Evolutionary conservation across 2,113 vertebrate genomes (phyloP), one percentile per base, ranked within the genome.

Genomic region (Oryzias celebensis): DNA sequence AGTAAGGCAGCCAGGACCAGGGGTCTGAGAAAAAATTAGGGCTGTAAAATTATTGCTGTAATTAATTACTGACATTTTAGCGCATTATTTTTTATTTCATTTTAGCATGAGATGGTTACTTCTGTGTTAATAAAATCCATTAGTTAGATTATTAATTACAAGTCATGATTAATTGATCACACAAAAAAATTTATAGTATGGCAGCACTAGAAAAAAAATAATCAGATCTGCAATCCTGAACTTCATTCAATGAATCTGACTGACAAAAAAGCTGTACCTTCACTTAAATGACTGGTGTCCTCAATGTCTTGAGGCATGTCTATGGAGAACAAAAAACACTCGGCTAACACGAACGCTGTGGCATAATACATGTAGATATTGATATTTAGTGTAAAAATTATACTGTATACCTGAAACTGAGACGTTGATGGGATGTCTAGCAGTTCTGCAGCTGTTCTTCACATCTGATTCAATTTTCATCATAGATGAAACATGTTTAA

Each of bases 341-440:
- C 0, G 46, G 56, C 66, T 7, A 61, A 44, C 4, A 47, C 3
- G 13, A 14, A n/a, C 15, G 13, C 24, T n/a, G 0, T 17, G 3
- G 36, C 17, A 8, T 47, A 13, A 46, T 22, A n/a, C 2, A 10
- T 44, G 2, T 0, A 50, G 16, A 36, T 63, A 52, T 23, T 57
- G 12, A 3, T 7, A 22, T 5, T 0, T 8, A 23, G 0, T 16
- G 17, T 47, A 24, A 17, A 48, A 51, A 20, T 20, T 5, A 50
- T 17, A 5, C 2, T 18, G 5, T 31, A 2, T 22, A 85, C 81
- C 83, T 78, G 83, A 85, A 42, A 84, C 66, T 44, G 60, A 80
- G 61, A 87, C 47, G 47, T 65, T 80, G 53, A 84, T 77, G 6
- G 0, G 0, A 10, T 74, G 57, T 18, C 78, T 55, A 18, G 77